phyloP scores from a whole-genome alignment of 92 coral and sea anemone genomes.

The Umimayanthus chanpuru region DNA sequence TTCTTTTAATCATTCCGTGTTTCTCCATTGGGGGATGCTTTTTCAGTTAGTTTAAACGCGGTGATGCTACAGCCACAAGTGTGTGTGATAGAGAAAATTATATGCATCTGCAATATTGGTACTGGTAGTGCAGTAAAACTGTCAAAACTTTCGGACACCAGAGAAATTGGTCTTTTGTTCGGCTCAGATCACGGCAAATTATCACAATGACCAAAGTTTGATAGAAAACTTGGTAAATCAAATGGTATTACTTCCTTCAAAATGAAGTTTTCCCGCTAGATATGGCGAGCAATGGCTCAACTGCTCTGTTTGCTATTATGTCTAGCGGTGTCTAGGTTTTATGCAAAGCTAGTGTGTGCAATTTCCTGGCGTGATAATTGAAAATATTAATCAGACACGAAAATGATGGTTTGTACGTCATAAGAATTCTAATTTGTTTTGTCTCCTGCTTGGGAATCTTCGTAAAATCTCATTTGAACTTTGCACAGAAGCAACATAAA shows the following conservation, averaged over 20 bases:
- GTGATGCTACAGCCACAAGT: neutral
- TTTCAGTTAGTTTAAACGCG: neutral
- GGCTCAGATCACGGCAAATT: neutral
- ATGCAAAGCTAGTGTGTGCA: slow-evolving; percentile 44
- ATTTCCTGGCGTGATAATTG: slow-evolving; percentile 48
- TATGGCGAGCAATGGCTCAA: neutral
- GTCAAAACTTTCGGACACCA: neutral
- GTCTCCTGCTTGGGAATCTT: neutral
- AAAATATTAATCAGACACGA: slow-evolving; percentile 21
- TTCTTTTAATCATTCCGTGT: neutral
- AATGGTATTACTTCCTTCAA: neutral
- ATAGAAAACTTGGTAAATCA: neutral
- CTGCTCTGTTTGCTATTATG: slow-evolving; percentile 30
- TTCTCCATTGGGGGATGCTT: neutral
- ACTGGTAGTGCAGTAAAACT: neutral
- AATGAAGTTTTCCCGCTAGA: neutral
- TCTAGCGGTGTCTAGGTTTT: slow-evolving; percentile 48
- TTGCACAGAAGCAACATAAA: neutral
- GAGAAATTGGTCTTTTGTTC: neutral
- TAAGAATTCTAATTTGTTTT: slow-evolving; percentile 8
- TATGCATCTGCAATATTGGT: slow-evolving; percentile 30
- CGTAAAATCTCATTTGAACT: neutral
- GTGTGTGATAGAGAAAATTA: neutral
- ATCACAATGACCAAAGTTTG: neutral
- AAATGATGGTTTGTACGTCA: neutral